phyloP scores from a whole-genome alignment of 2,113 vertebrate genomes.

The Dasyornis broadbenti region DNA sequence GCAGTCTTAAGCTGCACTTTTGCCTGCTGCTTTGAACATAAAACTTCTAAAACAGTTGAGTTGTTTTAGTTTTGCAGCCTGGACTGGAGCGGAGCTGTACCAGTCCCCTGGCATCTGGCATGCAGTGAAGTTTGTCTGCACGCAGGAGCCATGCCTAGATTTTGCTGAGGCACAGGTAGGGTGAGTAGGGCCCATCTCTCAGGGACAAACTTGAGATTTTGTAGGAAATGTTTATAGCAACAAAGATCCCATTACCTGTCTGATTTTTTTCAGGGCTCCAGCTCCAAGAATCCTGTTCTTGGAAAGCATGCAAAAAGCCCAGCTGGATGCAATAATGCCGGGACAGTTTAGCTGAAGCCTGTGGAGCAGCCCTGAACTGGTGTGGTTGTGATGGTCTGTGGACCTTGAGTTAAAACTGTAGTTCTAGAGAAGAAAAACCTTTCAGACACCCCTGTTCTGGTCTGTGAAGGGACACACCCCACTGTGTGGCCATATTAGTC shows the following conservation, averaged over 20 bases:
- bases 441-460: background rate
- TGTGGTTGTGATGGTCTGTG: background rate
- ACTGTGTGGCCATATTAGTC: background rate
- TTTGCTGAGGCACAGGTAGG: background rate
- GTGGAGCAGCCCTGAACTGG: background rate
- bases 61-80: background rate
- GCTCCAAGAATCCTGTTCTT: background rate
- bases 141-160: accelerated
- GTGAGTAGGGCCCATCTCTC: background rate
- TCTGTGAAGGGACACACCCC: background rate
- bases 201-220: background rate
- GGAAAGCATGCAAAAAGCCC: background rate
- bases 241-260: background rate
- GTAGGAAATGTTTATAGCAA: background rate
- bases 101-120: accelerated
- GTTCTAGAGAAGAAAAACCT: background rate
- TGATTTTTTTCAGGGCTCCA: background rate
- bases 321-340: background rate
- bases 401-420: background rate
- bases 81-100: background rate
- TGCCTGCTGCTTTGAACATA: background rate
- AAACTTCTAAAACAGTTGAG: background rate
- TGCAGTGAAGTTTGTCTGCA: background rate
- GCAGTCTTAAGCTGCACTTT: background rate
- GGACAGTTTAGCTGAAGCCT: background rate